These are phyloP conservation scores for Cotesia congregata DNA, from an alignment of 2,888 invertebrate genomes.

Conservation along the genomic window DNA sequence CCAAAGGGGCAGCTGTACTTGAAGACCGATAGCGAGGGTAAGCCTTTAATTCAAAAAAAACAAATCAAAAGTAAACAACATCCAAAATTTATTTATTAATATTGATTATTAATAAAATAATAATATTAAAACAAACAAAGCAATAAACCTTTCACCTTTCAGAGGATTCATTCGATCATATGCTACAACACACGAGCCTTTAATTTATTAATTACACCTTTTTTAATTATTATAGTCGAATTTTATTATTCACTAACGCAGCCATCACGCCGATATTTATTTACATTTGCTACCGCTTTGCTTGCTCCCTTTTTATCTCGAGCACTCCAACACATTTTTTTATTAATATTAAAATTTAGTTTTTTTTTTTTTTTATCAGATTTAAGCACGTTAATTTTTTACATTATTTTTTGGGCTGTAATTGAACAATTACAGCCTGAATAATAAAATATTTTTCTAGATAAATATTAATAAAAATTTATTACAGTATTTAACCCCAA, in stretches of 20 bases:
- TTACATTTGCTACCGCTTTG: slow-evolving; percentile 3
- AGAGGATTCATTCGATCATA: background rate
- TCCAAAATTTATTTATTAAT: slow-evolving; percentile 23
- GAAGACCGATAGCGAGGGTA: slow-evolving; percentile 88
- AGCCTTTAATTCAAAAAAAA: slow-evolving; percentile 70
- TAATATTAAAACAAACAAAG: background rate
- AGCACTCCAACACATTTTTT: slow-evolving; percentile 28
- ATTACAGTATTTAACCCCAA: background rate
- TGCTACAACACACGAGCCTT: background rate
- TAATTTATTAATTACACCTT: slow-evolving; percentile 4
- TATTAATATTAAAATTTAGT: background rate
- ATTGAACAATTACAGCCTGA: background rate
- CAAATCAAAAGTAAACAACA: slow-evolving; percentile 20
- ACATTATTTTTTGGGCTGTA: too few relatives aligned
- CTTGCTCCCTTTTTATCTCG: slow-evolving; percentile 28
- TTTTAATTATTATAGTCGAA: slow-evolving; percentile 4
- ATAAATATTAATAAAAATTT: background rate
- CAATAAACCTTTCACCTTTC: slow-evolving; percentile 2
- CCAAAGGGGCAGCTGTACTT: slow-evolving; percentile 86
- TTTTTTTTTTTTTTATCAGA: background rate
- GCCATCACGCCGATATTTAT: slow-evolving; percentile 8
- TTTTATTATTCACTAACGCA: slow-evolving; percentile 14
- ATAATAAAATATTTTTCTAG: background rate
- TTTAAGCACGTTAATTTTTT: background rate
- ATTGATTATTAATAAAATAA: slow-evolving; percentile 4